Conservation (phyloP, 2,113 vertebrate species). For the Pleuronectes platessa region DNA sequence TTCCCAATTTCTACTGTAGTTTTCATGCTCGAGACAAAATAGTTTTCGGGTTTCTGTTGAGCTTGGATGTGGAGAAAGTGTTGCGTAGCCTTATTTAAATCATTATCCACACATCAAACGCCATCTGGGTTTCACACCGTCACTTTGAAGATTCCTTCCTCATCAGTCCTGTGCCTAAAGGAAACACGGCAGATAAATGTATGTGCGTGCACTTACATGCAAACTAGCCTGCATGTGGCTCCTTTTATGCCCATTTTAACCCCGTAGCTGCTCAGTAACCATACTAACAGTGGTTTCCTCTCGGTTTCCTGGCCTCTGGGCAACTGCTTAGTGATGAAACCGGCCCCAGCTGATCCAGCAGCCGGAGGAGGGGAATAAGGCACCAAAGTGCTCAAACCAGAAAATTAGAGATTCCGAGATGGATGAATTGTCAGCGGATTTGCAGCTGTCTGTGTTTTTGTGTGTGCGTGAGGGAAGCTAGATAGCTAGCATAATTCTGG, state of each 20-base stretch:
- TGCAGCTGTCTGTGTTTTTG: slow-evolving; percentile 64
- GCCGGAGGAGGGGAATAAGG: slow-evolving; percentile 25
- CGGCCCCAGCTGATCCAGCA: slow-evolving; percentile 70
- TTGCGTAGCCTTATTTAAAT: slow-evolving; percentile 71
- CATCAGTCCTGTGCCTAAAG: slow-evolving; percentile 69
- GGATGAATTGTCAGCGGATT: slow-evolving; percentile 76
- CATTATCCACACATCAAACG: slow-evolving; percentile 81
- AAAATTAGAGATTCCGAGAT: slow-evolving; percentile 71
- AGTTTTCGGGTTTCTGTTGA: slow-evolving; percentile 48
- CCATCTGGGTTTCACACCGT: slow-evolving; percentile 67
- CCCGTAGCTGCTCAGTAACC: slow-evolving; percentile 33
- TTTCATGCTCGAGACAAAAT: slow-evolving; percentile 49
- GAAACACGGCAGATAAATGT: slow-evolving; percentile 45
- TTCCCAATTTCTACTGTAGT: slow-evolving; percentile 48
- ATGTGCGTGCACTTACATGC: slow-evolving; percentile 7
- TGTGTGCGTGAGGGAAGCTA: slow-evolving; percentile 38
- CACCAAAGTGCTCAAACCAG: slow-evolving; percentile 60
- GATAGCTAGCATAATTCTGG: slow-evolving; percentile 69
- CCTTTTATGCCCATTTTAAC: slow-evolving; percentile 64
- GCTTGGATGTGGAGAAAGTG: slow-evolving; percentile 60
- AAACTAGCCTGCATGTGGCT: slow-evolving; percentile 48
- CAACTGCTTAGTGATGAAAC: slow-evolving; percentile 61
- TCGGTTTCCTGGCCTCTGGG: slow-evolving; percentile 57
- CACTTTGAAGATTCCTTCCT: slow-evolving; percentile 75
- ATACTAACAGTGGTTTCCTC: slow-evolving; percentile 30